Evolutionary conservation across 2,113 vertebrate species (phyloP).

Genomic region (Carassius carassius): DNA sequence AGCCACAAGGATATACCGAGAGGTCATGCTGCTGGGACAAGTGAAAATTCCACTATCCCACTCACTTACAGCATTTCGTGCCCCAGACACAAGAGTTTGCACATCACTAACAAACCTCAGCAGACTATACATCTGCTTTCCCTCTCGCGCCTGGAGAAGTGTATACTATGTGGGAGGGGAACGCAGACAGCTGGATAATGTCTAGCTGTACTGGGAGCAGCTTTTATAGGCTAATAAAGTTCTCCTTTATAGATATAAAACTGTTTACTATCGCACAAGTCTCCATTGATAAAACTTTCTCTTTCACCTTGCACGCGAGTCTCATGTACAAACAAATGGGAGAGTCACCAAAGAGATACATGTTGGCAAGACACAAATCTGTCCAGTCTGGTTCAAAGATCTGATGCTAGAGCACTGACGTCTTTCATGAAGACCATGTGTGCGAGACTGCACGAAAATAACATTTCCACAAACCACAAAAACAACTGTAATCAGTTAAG

Average conservation of each 20-base stretch:
- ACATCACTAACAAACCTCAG: conserved; percentile 21
- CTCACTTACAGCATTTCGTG: not conserved
- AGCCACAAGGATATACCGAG: not conserved
- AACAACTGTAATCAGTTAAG: conserved; percentile 23
- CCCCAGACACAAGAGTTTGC: conserved; percentile 15
- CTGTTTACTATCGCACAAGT: conserved; percentile 6
- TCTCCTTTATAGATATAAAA: conserved; percentile 29
- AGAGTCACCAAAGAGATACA: not conserved
- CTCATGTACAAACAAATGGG: not conserved
- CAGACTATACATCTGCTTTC: conserved; percentile 33
- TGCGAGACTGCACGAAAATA: conserved; percentile 7
- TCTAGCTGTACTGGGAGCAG: conserved; percentile 27
- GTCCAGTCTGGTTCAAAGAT: not conserved
- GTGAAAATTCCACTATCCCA: conserved; percentile 11
- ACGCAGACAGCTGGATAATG: conserved; percentile 30
- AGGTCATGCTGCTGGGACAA: not conserved
- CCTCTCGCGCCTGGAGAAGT: conserved; percentile 5
- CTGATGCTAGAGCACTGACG: conserved; percentile 1
- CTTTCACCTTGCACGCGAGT: conserved; percentile 17
- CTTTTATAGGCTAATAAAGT: conserved; percentile 35
- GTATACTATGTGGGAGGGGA: conserved; percentile 14
- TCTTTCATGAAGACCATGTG: conserved; percentile 22
- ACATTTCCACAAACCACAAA: conserved; percentile 24
- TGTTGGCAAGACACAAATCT: not conserved
- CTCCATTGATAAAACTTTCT: conserved; percentile 34